A percentile compares a stretch with the other conserved stretches of the same genome.
These are phyloP conservation scores for Grapholita molesta DNA, from an alignment of 1,140 invertebrate genomes.

Conservation along the genomic window DNA sequence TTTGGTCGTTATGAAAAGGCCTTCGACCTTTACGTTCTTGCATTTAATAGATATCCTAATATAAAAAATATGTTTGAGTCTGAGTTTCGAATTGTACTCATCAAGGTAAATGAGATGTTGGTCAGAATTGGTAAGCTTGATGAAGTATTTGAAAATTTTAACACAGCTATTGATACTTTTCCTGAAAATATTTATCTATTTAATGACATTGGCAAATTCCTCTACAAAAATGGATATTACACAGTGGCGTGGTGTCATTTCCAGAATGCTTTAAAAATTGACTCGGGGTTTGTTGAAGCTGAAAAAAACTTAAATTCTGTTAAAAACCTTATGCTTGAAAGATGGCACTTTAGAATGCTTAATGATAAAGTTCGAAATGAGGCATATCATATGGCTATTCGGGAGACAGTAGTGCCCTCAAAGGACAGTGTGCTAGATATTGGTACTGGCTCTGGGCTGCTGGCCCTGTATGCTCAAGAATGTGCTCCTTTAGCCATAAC, in stretches of 20 bases:
- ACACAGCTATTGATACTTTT: slow-evolving; percentile 45
- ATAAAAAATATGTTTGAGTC: slow-evolving; percentile 38
- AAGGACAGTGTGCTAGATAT: slow-evolving; percentile 83
- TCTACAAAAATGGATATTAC: slow-evolving; percentile 54
- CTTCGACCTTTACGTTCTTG: slow-evolving; percentile 55
- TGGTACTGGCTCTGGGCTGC: slow-evolving; percentile 86
- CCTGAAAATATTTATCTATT: slow-evolving; percentile 53
- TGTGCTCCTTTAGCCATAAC: slow-evolving; percentile 78
- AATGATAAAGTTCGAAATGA: slow-evolving; percentile 86
- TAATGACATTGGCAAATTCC: slow-evolving; percentile 59
- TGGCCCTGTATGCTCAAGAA: slow-evolving; percentile 82
- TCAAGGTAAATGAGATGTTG: slow-evolving; percentile 41
- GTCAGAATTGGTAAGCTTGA: slow-evolving; percentile 39
- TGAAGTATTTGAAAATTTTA: slow-evolving; percentile 58
- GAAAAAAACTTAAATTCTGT: slow-evolving; percentile 69
- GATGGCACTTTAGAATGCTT: slow-evolving; percentile 91
- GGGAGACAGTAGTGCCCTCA: slow-evolving; percentile 68
- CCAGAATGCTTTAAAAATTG: slow-evolving; percentile 46
- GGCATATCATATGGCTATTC: slow-evolving; percentile 82
- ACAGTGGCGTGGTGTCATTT: slow-evolving; percentile 62
- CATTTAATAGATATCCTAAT: slow-evolving; percentile 50
- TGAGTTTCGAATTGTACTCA: slow-evolving; percentile 50
- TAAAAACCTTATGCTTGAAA: slow-evolving; percentile 79
- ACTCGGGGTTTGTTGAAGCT: slow-evolving; percentile 48
- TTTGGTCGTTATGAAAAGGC: slow-evolving; percentile 47